Conservation (phyloP, 2,888 invertebrate species). For the Hirtodrosophila cameraria region DNA sequence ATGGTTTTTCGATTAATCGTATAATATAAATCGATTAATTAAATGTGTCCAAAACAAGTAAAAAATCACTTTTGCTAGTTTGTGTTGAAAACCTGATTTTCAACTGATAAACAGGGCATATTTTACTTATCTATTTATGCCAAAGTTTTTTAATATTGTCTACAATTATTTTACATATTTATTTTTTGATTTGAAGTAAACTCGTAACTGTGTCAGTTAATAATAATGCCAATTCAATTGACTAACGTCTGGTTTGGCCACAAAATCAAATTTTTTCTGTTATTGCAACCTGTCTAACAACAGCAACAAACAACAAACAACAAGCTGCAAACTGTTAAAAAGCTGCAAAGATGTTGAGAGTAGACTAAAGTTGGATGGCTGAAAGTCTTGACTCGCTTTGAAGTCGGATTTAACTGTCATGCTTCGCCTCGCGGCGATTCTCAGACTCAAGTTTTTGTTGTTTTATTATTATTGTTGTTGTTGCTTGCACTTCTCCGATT, state of each 20-base stretch:
- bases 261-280: slow-evolving; percentile 27
- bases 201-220: slow-evolving; percentile 7
- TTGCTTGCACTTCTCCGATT: slow-evolving; percentile 32
- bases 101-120: too few relatives aligned
- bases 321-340: slow-evolving; percentile 23
- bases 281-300: slow-evolving; percentile 37
- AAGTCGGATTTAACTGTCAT: slow-evolving; percentile 28
- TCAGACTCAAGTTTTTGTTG: slow-evolving; percentile 24
- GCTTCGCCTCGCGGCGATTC: slow-evolving; percentile 38
- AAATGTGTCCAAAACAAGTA: too few relatives aligned
- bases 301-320: slow-evolving; percentile 6
- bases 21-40: too few relatives aligned
- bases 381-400: not conserved
- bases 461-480: slow-evolving; percentile 1
- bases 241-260: slow-evolving; percentile 19
- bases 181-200: not conserved
- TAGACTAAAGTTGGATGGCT: too few relatives aligned
- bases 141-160: too few relatives aligned
- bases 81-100: too few relatives aligned
- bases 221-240: slow-evolving; percentile 26
- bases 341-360: slow-evolving; percentile 8
- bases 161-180: not conserved
- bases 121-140: too few relatives aligned
- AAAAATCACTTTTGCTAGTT: too few relatives aligned
- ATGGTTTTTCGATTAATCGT: too few relatives aligned